phyloP scores from a whole-genome alignment of 2,797 vertebrate species.

The Cryptoprocta ferox region DNA sequence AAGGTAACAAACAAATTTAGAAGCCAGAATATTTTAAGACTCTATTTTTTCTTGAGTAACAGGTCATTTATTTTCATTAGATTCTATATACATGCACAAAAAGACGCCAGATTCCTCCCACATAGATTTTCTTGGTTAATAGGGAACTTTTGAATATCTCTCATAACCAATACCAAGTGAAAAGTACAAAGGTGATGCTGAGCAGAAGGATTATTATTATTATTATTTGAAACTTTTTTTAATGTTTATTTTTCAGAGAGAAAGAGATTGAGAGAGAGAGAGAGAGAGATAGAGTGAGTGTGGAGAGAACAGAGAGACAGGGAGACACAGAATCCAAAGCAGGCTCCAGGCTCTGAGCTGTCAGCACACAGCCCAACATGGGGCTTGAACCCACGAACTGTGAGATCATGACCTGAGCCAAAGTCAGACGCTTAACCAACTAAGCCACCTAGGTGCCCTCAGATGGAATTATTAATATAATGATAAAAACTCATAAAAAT shows the following conservation, averaged over 20 bases:
- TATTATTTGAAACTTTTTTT: not conserved
- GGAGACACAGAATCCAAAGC: too few relatives aligned
- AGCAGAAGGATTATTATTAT: not conserved
- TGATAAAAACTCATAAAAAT: not conserved
- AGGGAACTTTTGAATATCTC: not conserved
- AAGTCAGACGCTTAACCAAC: too few relatives aligned
- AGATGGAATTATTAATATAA: not conserved
- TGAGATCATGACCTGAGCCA: too few relatives aligned
- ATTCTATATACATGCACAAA: not conserved
- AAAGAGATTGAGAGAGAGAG: too few relatives aligned
- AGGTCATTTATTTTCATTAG: slow-evolving; percentile 25
- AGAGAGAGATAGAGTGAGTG: too few relatives aligned
- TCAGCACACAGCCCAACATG: too few relatives aligned
- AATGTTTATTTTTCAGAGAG: too few relatives aligned
- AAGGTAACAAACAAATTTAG: not conserved
- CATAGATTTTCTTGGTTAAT: not conserved
- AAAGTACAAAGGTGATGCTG: not conserved
- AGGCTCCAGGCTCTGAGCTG: too few relatives aligned
- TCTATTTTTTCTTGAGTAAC: slow-evolving; percentile 32
- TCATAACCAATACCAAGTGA: not conserved
- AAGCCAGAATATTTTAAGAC: not conserved
- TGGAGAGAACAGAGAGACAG: too few relatives aligned
- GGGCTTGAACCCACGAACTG: too few relatives aligned
- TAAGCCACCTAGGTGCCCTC: too few relatives aligned
- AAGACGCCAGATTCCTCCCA: not conserved